Evolutionary conservation across 1,140 invertebrate species (phyloP).

Genomic region (Cotesia typhae): DNA sequence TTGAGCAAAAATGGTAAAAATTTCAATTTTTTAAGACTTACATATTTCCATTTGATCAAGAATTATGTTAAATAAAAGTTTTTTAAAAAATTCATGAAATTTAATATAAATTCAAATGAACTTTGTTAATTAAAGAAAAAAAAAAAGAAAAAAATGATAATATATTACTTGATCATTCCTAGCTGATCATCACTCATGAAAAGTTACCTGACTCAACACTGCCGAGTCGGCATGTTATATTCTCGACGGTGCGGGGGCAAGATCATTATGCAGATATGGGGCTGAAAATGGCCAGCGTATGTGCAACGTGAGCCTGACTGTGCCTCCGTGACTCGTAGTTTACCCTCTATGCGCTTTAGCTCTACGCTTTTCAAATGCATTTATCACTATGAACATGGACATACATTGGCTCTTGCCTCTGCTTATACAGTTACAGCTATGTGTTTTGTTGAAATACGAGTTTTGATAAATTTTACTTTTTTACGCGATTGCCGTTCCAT

Average conservation of each 20-base stretch:
- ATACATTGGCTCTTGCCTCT: slow-evolving; percentile 37
- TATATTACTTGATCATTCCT: slow-evolving; percentile 7
- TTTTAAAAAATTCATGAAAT: too few relatives aligned
- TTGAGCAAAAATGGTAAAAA: too few relatives aligned
- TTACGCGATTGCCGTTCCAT: not conserved
- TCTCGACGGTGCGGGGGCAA: slow-evolving; percentile 25
- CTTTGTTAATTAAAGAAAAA: not conserved
- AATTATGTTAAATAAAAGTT: too few relatives aligned
- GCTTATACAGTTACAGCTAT: slow-evolving; percentile 37
- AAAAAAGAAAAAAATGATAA: not conserved
- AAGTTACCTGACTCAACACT: slow-evolving; percentile 30
- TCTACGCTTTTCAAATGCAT: slow-evolving; percentile 44
- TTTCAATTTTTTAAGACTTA: too few relatives aligned
- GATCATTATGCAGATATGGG: slow-evolving; percentile 27
- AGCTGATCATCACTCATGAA: slow-evolving; percentile 15
- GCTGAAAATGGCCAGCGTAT: slow-evolving; percentile 30
- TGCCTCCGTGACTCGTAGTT: slow-evolving; percentile 30
- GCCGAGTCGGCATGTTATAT: slow-evolving; percentile 32
- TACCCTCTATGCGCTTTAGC: slow-evolving; percentile 28
- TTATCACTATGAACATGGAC: slow-evolving; percentile 49
- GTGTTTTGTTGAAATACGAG: slow-evolving; percentile 40
- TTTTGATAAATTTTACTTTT: slow-evolving; percentile 24
- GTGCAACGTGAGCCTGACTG: slow-evolving; percentile 34
- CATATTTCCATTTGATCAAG: too few relatives aligned
- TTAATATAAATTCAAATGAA: not conserved